Evolutionary conservation across 1,140 invertebrate genomes (phyloP).

Genomic region (Spodoptera frugiperda): DNA sequence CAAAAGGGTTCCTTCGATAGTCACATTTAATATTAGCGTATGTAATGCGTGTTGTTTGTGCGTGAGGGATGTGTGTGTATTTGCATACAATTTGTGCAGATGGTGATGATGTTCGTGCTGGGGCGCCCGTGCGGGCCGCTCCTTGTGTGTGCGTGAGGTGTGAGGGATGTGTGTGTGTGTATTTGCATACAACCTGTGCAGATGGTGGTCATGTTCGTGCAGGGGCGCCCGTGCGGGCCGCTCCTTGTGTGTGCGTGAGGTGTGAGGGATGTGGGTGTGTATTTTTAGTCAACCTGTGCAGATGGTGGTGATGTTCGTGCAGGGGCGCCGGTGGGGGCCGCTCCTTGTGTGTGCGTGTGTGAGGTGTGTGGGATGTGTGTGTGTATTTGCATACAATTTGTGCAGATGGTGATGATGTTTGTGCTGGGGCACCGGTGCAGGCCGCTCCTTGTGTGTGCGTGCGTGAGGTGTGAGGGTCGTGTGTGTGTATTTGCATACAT

Average conservation of each 20-base stretch:
- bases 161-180: slow-evolving; percentile 6
- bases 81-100: not conserved
- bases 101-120: slow-evolving; percentile 59
- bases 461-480: not conserved
- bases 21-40: too few relatives aligned
- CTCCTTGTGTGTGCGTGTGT: slow-evolving; percentile 85
- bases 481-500: slow-evolving; percentile 48
- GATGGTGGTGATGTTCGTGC: slow-evolving; percentile 63
- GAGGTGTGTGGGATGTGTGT: too few relatives aligned
- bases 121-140: slow-evolving; percentile 83
- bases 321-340: slow-evolving; percentile 81
- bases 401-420: slow-evolving; percentile 59
- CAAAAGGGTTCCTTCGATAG: too few relatives aligned
- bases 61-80: too few relatives aligned
- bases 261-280: slow-evolving; percentile 17
- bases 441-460: slow-evolving; percentile 79
- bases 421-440: slow-evolving; percentile 74
- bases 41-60: too few relatives aligned
- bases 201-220: slow-evolving; percentile 60
- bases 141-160: slow-evolving; percentile 60
- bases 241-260: slow-evolving; percentile 69
- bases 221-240: slow-evolving; percentile 80
- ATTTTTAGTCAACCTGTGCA: slow-evolving; percentile 62
- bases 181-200: slow-evolving; percentile 62
- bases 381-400: too few relatives aligned